Percentiles rank a stretch among this genome's conserved stretches.
Conservation (phyloP, 2,113 vertebrate genomes). For the Suncus etruscus region DNA sequence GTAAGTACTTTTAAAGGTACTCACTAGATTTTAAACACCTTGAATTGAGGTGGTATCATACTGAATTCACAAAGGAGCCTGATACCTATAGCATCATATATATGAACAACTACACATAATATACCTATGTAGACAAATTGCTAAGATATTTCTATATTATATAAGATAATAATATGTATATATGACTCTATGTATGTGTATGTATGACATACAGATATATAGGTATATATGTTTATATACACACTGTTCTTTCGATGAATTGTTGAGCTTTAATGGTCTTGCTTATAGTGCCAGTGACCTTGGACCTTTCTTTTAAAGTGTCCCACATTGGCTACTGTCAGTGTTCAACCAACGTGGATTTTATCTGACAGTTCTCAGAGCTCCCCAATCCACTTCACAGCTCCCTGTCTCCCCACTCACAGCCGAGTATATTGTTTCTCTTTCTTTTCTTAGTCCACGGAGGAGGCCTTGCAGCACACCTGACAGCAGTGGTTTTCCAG, state of each 20-base stretch:
- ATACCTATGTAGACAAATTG: too few species aligned
- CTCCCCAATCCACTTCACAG: background rate
- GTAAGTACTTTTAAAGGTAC: background rate
- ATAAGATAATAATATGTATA: too few species aligned
- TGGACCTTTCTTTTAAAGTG: background rate
- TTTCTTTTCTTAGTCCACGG: background rate
- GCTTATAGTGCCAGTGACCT: background rate
- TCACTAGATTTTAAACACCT: background rate
- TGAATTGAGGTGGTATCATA: background rate
- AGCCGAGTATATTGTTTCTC: background rate
- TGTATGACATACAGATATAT: background rate
- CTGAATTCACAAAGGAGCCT: fast-evolving
- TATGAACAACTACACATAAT: too few species aligned
- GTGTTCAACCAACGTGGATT: background rate
- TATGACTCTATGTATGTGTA: too few species aligned
- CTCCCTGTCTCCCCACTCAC: background rate
- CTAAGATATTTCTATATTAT: too few species aligned
- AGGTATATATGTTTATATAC: background rate
- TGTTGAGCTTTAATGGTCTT: background rate
- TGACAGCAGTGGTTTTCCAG: slow-evolving; percentile 60
- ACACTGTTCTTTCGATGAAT: background rate
- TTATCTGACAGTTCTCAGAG: background rate
- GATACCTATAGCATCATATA: background rate
- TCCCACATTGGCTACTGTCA: background rate
- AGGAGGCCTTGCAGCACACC: slow-evolving; percentile 31